Conservation (phyloP, 2,888 invertebrate species). For the Diogma glabrata region DNA sequence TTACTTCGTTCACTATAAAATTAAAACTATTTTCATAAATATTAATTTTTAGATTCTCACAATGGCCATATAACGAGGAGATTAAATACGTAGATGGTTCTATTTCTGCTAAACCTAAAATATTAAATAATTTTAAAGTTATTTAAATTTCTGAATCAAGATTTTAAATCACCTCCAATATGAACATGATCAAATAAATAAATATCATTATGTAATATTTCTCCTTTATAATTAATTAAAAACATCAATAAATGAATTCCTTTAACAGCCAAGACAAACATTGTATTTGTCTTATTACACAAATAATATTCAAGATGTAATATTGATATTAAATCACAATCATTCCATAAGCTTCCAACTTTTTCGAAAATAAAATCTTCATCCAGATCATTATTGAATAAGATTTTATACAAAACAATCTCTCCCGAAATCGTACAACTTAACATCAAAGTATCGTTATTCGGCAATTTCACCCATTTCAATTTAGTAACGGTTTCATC, state of each 20-base stretch:
- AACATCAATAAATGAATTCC: neutral
- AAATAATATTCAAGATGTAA: neutral
- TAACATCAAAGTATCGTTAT: neutral
- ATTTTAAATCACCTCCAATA: too few species aligned
- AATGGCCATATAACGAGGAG: too few species aligned
- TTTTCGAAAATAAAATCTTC: neutral
- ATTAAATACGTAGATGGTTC: too few species aligned
- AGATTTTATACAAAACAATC: neutral
- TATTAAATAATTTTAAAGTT: too few species aligned
- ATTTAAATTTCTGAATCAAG: too few species aligned
- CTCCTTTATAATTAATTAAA: neutral
- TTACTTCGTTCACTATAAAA: neutral
- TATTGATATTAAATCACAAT: slow-evolving; percentile 3
- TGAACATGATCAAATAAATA: neutral
- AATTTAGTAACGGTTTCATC: neutral
- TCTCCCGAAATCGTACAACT: neutral
- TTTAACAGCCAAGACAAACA: neutral
- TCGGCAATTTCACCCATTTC: neutral
- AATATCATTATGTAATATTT: neutral
- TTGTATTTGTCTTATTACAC: neutral
- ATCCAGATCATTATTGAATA: neutral
- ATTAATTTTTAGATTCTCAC: too few species aligned
- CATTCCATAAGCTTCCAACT: neutral
- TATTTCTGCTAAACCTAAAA: too few species aligned
- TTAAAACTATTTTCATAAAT: neutral